Base-by-base conservation (phyloP, 2,888 invertebrate genomes). In the Orchestes rusci region DNA sequence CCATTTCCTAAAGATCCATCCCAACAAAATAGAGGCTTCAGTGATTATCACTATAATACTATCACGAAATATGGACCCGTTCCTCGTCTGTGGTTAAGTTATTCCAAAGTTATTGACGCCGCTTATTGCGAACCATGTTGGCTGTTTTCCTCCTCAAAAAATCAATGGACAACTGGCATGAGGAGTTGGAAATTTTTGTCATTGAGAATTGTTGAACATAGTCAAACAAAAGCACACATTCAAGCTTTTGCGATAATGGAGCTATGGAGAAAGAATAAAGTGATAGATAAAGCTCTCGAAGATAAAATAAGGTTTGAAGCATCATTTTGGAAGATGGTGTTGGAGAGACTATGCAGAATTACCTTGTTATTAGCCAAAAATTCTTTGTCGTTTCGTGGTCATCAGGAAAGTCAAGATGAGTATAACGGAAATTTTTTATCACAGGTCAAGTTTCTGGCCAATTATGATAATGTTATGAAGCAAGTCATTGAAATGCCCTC, bases 401-500 rank as follows among this genome's bases (percentile, higher is more conserved):
- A 38, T 16, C 38, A 15, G 7, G 46, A 50, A 39, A 23, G 40
- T 36, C 51, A 51, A 36, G 28, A 48, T 15, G 40, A 36, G 15
- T 17, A 19, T 34, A 39, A 53, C 40, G 55, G 53, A 33, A 59
- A 58, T 49, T 59, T 58, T 53, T 46, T 56, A 19, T 50, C 55
- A 16, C 23, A 45, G 46, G 57, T 56, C 28, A 27, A 56, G 34
- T 46, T 59, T 39, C 30, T 58, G 20, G 51, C 56, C n/a, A 43
- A 49, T 45, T 58, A 57, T 44, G 56, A 58, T 48, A 31, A 52
- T 39, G 44, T 56, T 31, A 45, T 57, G 53, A 48, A 39, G 39
- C 53, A 57, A 54, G 46, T 57, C 50, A 41, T 57, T 40, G 50
- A 56, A 43, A 54, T 49, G 45, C 49, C 20, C 15, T 40, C 17